Base-by-base conservation (phyloP, 2,113 vertebrate species). In the Syrmaticus mikado region DNA sequence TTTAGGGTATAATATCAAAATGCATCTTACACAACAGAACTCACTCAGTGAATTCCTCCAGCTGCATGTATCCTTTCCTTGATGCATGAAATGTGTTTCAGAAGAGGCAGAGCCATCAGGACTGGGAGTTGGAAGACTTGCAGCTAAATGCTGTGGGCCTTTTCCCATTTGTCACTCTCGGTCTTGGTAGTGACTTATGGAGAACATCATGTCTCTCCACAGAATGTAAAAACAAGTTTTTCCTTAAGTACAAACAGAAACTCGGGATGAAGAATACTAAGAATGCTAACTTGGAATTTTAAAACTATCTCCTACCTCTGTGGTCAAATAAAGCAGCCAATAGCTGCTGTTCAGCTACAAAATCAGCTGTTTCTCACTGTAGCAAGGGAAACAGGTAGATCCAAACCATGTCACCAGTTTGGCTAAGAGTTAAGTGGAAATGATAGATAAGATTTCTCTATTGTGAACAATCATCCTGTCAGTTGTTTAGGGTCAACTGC, bases 371-470 rank as follows among this genome's bases (percentile, higher is more conserved):
- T 52, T 43, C 46, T 25, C 55, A 43, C 14, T 1, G 3, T 6
- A 15, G 40, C 41, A 0, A 71, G 2, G 6, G 13, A 20, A 79
- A 65, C 3, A 18, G 0, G 3, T 41, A 16, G 32, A 38, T 60
- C 68, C 28, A 85, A 76, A 11, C 9, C 2, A 0, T 6, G 38
- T 19, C 74, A 20, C 70, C 3, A 3, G 8, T 8, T 66, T 38
- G 14, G 34, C 46, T 36, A 15, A 15, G 7, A 66, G 13, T 18
- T 27, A 5, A 4, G 8, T 50, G 24, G 16, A 81, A 94, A 71
- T 6, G 10, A 14, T 24, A 43, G 1, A 0, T 11, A 53, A 24
- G 24, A 22, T 27, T 50, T 62, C 55, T 66, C 67, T 30, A 55
- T 38, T 2, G 0, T 3, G 4, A 60, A 20, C 22, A 67, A n/a